Evolutionary conservation across 2,797 vertebrate genomes (phyloP).

Genomic region (Squalus acanthias): DNA sequence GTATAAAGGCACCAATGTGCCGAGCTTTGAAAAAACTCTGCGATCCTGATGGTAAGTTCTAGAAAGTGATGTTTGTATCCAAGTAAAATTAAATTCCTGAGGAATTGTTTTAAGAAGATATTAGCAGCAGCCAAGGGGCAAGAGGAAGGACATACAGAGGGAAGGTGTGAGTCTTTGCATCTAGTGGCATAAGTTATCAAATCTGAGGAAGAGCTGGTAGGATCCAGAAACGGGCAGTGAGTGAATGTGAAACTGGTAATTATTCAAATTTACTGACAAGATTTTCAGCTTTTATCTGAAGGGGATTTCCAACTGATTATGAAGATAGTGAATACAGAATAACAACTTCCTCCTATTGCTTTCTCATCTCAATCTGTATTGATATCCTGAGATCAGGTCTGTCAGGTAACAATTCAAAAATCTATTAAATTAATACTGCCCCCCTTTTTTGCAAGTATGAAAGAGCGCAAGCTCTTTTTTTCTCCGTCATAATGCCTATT

Average conservation of each 20-base stretch:
- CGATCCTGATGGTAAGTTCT: conserved; percentile 83
- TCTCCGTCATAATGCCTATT: not conserved
- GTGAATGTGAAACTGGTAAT: not conserved
- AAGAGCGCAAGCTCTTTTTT: not conserved
- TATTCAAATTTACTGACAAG: not conserved
- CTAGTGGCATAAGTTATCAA: not conserved
- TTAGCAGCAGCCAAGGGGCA: not conserved
- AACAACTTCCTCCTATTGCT: not conserved
- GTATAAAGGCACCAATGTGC: conserved; percentile 98
- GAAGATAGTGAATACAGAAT: not conserved
- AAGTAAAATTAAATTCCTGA: not conserved
- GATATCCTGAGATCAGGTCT: not conserved
- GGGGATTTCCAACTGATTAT: conserved; percentile 13
- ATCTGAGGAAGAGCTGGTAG: not conserved
- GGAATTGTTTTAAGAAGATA: not conserved
- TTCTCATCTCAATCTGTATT: not conserved
- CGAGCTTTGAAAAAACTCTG: conserved; percentile 94
- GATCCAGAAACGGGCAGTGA: not conserved
- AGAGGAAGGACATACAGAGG: too few species aligned
- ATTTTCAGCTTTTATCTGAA: not conserved
- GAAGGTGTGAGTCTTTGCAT: not conserved
- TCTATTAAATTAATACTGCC: not conserved
- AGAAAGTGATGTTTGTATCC: not conserved
- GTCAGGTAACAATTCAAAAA: not conserved
- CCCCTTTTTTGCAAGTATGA: not conserved